Conservation (phyloP, 2,797 vertebrate species). For the Alcedo quadribrachys region DNA sequence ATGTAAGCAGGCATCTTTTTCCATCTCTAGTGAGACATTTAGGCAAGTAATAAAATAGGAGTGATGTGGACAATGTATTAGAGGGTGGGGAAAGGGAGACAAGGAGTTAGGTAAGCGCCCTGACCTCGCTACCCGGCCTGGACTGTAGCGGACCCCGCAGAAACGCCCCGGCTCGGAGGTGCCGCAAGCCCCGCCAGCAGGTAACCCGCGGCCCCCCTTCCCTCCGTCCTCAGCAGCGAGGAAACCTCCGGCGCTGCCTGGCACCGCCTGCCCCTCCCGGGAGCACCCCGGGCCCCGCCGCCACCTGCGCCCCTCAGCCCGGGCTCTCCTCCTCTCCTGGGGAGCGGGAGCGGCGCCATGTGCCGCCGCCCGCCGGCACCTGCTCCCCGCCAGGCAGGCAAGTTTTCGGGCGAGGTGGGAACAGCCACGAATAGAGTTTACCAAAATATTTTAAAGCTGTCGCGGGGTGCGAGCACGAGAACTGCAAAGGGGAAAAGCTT, state of each 20-base stretch:
- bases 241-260: background rate
- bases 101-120: background rate
- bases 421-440: constrained; percentile 16
- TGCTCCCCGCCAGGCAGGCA: background rate
- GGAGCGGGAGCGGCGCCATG: background rate
- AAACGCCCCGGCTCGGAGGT: background rate
- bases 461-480: background rate
- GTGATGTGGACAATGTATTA: background rate
- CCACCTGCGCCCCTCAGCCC: background rate
- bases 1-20: background rate
- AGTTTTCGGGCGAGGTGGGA: constrained; percentile 19
- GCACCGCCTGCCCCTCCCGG: background rate
- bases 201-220: background rate
- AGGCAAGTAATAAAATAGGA: background rate
- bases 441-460: constrained; percentile 24
- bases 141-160: background rate
- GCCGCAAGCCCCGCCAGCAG: background rate
- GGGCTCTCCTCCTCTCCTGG: background rate
- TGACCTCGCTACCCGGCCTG: background rate
- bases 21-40: background rate
- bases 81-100: background rate
- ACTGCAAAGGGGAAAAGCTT: background rate
- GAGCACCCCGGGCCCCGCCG: background rate
- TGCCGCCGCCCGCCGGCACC: background rate
- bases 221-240: background rate